Evolutionary conservation across 2,888 invertebrate genomes (phyloP), one percentile per base, ranked within the genome.

Genomic region (Cylindroiulus punctatus): DNA sequence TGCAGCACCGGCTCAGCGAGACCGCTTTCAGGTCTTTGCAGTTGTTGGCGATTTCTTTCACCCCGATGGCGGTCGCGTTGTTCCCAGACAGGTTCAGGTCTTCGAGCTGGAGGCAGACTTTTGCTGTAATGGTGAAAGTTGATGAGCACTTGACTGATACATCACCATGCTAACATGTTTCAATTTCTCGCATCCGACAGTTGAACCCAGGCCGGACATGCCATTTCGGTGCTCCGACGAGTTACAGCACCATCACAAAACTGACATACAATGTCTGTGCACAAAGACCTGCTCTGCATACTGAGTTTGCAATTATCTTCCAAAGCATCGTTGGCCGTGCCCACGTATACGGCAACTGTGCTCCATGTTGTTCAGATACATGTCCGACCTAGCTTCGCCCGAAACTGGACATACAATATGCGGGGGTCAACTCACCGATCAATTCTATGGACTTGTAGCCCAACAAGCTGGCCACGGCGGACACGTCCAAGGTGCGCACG

Each of bases 81-180:
- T n/a, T 30, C 8, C 85, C 85, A 1, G 85, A 76, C 36, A 85
- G 1, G 14, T 85, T 30, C 8, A 85, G 85, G n/a, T 19, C 17
- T 40, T 85, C 85, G 19, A 85, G 52, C 3, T 76, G 14, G 32
- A 19, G 17, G 32, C 85, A 85, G 7, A 36, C 8, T 2, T 76
- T 0, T 19, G 44, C 85, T 85, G 19, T 30, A 76, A 76, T 30
- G 14, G 12, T 0, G 22, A 8, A 22, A 52, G n/a, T n/a, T 3
- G 22, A 22, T 0, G 8, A 30, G 22, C 0, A 65, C 22, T 36
- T 30, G 12, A 47, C n/a, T 22, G 26, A 14, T 12, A 57, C 40
- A 84, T 4, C 36, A 2, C 26, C 32, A 42, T n/a, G n/a, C n/a
- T n/a, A n/a, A n/a, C n/a, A n/a, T n/a, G n/a, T n/a, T n/a, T n/a